Conservation (phyloP, 1,140 invertebrate species). For the Aradophagus sp. region DNA sequence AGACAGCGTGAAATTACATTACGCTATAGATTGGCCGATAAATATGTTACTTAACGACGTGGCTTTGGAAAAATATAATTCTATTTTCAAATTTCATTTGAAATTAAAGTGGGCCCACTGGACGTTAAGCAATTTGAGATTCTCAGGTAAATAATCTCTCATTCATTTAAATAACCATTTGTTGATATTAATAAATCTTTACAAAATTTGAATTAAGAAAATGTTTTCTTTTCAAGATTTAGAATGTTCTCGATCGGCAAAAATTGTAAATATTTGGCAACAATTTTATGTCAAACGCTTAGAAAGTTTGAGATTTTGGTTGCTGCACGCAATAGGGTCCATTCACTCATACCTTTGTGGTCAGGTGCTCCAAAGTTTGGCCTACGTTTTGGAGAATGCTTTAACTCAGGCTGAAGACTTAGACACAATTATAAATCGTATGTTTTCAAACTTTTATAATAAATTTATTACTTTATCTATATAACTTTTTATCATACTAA, state of each 20-base stretch:
- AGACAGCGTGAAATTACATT: slow-evolving; percentile 75
- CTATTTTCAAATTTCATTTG: slow-evolving; percentile 79
- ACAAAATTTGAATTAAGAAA: slow-evolving; percentile 1
- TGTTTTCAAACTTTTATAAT: slow-evolving; percentile 1
- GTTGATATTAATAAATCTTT: slow-evolving; percentile 6
- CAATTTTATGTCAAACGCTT: slow-evolving; percentile 74
- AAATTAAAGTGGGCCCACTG: slow-evolving; percentile 80
- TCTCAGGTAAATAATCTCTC: slow-evolving; percentile 70
- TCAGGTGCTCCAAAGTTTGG: slow-evolving; percentile 77
- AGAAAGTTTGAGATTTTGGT: slow-evolving; percentile 77
- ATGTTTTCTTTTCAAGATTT: slow-evolving; percentile 60
- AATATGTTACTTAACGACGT: slow-evolving; percentile 76
- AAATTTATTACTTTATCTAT: not conserved
- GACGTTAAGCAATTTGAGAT: slow-evolving; percentile 77
- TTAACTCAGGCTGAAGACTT: slow-evolving; percentile 73
- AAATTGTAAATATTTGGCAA: slow-evolving; percentile 58
- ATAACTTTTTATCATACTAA: not conserved
- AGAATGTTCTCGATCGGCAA: slow-evolving; percentile 58
- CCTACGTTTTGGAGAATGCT: slow-evolving; percentile 72
- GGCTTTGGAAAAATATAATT: slow-evolving; percentile 77
- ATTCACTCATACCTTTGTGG: slow-evolving; percentile 80
- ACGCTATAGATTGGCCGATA: slow-evolving; percentile 75
- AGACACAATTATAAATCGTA: slow-evolving; percentile 71
- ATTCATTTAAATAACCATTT: too few species aligned
- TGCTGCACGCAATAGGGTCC: slow-evolving; percentile 78